Evolutionary conservation across 1,140 invertebrate species (phyloP).

Genomic region (Drosophila dunni): DNA sequence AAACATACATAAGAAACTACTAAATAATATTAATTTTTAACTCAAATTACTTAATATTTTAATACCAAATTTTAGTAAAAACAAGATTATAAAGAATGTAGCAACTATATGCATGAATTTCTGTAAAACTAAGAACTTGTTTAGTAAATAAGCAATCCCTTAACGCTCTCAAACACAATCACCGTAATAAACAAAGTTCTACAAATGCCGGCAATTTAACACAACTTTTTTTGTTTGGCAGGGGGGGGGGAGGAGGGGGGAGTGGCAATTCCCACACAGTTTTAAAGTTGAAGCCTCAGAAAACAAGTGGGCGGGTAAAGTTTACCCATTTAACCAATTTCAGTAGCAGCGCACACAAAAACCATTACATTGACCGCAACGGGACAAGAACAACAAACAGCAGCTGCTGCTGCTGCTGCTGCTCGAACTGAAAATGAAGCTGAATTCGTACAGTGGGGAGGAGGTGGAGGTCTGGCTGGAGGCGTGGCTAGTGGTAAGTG

Average conservation of each 20-base stretch:
- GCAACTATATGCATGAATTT: too few relatives aligned
- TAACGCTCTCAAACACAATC: neutral
- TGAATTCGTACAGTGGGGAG: neutral
- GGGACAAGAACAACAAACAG: conserved; percentile 56
- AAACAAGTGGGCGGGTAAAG: conserved; percentile 53
- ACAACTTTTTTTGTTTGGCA: conserved; percentile 26
- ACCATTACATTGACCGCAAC: conserved; percentile 67
- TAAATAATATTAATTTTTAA: too few relatives aligned
- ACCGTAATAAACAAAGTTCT: conserved; percentile 5
- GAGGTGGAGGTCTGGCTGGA: neutral
- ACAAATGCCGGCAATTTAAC: conserved; percentile 22
- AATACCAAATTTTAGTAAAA: neutral
- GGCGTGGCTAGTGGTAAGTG: conserved; percentile 9
- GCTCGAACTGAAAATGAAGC: conserved; percentile 17
- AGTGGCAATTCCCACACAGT: conserved; percentile 28
- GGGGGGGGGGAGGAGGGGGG: too few relatives aligned
- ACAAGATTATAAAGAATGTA: neutral
- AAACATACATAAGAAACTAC: too few relatives aligned
- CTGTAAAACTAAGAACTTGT: neutral
- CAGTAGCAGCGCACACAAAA: conserved; percentile 55
- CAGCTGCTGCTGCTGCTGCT: conserved; percentile 15
- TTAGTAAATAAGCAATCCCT: neutral
- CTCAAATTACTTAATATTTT: too few relatives aligned
- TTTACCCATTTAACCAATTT: conserved; percentile 77
- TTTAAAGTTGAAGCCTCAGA: conserved; percentile 45